phyloP scores from a whole-genome alignment of 2,113 vertebrate genomes.

The Carassius auratus region DNA sequence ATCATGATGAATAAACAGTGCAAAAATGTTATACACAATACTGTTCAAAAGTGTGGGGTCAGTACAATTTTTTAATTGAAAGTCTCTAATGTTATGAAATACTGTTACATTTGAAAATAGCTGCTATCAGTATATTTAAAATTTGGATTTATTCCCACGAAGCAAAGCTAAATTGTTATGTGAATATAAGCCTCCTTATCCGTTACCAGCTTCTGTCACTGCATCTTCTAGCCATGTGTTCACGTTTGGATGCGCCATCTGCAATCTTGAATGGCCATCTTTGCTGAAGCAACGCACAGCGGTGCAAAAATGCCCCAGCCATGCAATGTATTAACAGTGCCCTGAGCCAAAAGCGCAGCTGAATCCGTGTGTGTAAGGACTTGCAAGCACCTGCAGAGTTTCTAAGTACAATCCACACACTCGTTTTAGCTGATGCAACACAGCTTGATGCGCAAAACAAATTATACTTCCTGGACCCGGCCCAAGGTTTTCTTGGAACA shows the following conservation, averaged over 20 bases:
- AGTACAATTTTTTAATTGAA: no score
- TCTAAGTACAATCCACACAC: slow-evolving; percentile 30
- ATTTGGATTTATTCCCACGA: no score
- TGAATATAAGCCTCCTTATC: neutral
- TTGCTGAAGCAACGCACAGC: neutral
- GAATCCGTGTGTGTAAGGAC: neutral
- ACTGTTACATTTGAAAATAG: no score
- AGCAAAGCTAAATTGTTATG: no score
- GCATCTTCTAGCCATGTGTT: neutral
- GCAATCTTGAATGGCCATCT: neutral
- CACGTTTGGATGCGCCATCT: neutral
- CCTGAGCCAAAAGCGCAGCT: slow-evolving; percentile 13
- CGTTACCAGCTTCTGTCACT: neutral
- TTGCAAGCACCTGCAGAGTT: slow-evolving; percentile 19
- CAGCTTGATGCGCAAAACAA: slow-evolving; percentile 30
- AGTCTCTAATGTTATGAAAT: no score
- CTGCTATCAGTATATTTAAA: no score
- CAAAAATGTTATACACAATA: neutral
- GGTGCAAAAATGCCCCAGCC: neutral
- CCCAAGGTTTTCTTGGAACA: slow-evolving; percentile 29
- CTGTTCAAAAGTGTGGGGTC: neutral
- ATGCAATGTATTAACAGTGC: neutral
- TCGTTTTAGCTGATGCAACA: slow-evolving; percentile 28
- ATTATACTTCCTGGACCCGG: slow-evolving; percentile 18
- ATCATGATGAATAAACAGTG: neutral